phyloP scores from a whole-genome alignment of 2,888 invertebrate genomes.

The Ennomos quercinarius region DNA sequence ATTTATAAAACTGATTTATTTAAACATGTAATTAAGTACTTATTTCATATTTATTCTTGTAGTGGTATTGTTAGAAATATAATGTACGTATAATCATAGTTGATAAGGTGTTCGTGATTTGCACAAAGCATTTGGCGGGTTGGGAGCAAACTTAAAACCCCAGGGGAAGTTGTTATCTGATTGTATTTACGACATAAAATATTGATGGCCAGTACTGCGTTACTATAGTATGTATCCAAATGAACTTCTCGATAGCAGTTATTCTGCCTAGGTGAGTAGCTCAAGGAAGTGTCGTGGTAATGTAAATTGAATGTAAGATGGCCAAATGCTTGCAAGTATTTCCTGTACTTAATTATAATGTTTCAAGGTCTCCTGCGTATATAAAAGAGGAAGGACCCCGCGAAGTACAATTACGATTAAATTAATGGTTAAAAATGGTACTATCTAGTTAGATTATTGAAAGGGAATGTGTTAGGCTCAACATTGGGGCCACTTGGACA shows the following conservation, averaged over 20 bases:
- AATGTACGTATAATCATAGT: conserved; percentile 20
- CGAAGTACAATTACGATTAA: conserved; percentile 30
- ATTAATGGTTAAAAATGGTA: conserved; percentile 17
- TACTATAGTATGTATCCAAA: too few species aligned
- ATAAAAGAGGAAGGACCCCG: conserved; percentile 18
- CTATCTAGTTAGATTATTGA: conserved; percentile 17
- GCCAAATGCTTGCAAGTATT: conserved; percentile 16
- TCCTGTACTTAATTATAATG: conserved; percentile 15
- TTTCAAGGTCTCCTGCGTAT: conserved; percentile 21
- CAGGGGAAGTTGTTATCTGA: neutral
- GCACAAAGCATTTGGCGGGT: conserved; percentile 16
- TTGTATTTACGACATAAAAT: neutral
- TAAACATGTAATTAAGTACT: too few species aligned
- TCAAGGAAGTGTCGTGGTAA: too few species aligned
- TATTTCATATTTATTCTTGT: conserved; percentile 1
- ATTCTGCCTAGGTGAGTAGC: too few species aligned
- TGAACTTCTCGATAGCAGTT: too few species aligned
- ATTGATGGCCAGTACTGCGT: too few species aligned
- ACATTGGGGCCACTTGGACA: conserved; percentile 24
- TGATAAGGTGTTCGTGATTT: conserved; percentile 22
- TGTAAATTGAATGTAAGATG: too few species aligned
- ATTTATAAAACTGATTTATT: too few species aligned
- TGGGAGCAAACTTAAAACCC: neutral
- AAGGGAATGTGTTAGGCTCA: conserved; percentile 15
- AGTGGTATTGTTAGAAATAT: conserved; percentile 23